Evolutionary conservation across 1,140 invertebrate genomes (phyloP).

Genomic region (Drosophila cardini): DNA sequence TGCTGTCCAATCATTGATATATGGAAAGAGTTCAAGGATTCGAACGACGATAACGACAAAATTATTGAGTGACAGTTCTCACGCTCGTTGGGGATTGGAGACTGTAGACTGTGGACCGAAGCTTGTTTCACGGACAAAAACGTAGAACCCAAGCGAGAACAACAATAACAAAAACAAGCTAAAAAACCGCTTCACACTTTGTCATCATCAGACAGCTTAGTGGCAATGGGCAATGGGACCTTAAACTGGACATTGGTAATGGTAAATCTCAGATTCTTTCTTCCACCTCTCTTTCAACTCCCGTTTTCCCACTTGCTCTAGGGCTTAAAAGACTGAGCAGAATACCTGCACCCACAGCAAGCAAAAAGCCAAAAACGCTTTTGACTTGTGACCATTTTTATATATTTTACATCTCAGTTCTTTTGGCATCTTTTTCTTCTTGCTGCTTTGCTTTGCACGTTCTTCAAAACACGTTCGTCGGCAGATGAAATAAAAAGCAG

Average conservation of each 20-base stretch:
- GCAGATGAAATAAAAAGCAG: constrained; percentile 70
- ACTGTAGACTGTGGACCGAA: background rate
- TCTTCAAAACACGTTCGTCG: constrained; percentile 70
- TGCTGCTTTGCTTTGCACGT: constrained; percentile 10
- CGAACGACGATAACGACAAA: constrained; percentile 73
- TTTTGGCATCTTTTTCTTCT: constrained; percentile 29
- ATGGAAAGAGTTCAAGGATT: constrained; percentile 75
- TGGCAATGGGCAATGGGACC: constrained; percentile 19
- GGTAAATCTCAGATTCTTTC: background rate
- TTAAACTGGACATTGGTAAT: constrained; percentile 7
- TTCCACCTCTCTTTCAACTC: background rate
- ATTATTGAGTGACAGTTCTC: constrained; percentile 82
- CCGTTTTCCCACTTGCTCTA: background rate
- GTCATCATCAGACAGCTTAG: constrained; percentile 77
- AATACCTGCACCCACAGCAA: constrained; percentile 23
- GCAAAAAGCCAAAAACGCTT: constrained; percentile 63
- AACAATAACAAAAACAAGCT: constrained; percentile 26
- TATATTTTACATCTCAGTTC: constrained; percentile 49
- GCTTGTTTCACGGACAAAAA: constrained; percentile 9
- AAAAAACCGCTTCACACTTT: constrained; percentile 79
- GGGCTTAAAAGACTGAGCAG: background rate
- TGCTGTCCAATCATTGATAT: background rate
- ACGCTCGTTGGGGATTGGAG: constrained; percentile 51
- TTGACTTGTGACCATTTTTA: constrained; percentile 77
- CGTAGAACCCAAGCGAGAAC: constrained; percentile 8